Evolutionary conservation across 2,113 vertebrate genomes (phyloP), one percentile per base, ranked within the genome.

Genomic region (Takifugu bimaculatus): DNA sequence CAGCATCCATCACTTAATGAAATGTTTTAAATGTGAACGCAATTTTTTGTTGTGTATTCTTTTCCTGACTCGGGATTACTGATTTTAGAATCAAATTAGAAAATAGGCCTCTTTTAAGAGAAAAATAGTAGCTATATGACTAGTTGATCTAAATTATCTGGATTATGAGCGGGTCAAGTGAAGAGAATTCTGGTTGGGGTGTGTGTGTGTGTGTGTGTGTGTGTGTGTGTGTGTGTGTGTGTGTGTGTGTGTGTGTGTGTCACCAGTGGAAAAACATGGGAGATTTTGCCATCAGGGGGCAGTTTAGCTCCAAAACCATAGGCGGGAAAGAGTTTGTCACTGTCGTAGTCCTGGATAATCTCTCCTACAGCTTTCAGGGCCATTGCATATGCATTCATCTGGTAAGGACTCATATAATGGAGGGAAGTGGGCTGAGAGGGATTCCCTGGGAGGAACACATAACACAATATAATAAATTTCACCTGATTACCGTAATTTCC

Each of bases 271-370:
- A 99, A 99, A 57, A 93, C 94, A 65, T 99, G 96, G 67, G 97
- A 99, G 82, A 98, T 94, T 81, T 95, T 94, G 82, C 96, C 96
- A 0, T 99, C 95, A 0, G 97, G 97, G 52, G 97, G 97, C 77
- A 99, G 79, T 87, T 98, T 99, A 86, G 97, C 97, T 1, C 97
- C 96, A 2, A 99, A 99, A 66, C 97, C 97, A 0, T 97, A 97
- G 57, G 96, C 96, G 5, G 97, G 97, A 82, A 98, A 99, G 79
- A 98, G 94, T 80, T 98, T 99, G 92, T 99, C 95, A 0, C 95
- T 98, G 92, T 99, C 97, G 1, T 99, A 99, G 91, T 99, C 96
- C 90, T 99, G 97, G 88, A 99, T 94, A 90, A 99, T 94, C 85
- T 98, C 96, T 35, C 97, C 97, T 44, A 99, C 96, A 1, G 97